phyloP scores from a whole-genome alignment of 2,888 invertebrate genomes.

The Trichopria drosophilae region DNA sequence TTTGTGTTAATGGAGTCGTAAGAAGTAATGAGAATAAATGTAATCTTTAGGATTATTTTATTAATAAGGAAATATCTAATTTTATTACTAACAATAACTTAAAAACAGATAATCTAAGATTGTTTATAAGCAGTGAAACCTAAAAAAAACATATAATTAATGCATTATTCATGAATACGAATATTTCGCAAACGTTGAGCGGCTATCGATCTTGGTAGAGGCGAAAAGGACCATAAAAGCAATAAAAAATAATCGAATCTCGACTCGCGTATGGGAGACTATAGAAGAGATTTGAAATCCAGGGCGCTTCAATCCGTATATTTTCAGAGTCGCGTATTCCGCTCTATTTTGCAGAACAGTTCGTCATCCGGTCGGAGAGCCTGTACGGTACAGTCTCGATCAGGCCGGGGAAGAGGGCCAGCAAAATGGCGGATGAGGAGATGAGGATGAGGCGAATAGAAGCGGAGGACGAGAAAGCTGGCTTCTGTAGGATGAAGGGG shows the following conservation, averaged over 20 bases:
- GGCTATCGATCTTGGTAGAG: too few relatives aligned
- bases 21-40: too few relatives aligned
- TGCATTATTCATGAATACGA: too few relatives aligned
- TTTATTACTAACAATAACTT: too few relatives aligned
- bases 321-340: conserved; percentile 49
- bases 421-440: conserved; percentile 40
- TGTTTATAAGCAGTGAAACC: too few relatives aligned
- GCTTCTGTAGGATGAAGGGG: conserved; percentile 41
- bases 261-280: background rate
- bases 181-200: too few relatives aligned
- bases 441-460: conserved; percentile 37
- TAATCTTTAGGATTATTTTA: too few relatives aligned
- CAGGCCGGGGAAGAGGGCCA: conserved; percentile 29
- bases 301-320: conserved; percentile 44
- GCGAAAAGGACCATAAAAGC: too few relatives aligned
- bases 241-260: background rate
- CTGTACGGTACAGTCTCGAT: background rate
- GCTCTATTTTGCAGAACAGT: conserved; percentile 53
- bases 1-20: too few relatives aligned
- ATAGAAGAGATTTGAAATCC: background rate
- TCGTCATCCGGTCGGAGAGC: conserved; percentile 52
- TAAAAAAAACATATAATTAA: too few relatives aligned
- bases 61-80: too few relatives aligned
- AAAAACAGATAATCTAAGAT: too few relatives aligned
- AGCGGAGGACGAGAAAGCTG: conserved; percentile 35